phyloP scores from a whole-genome alignment of 2,113 vertebrate species.

The Dicrurus megarhynchus region DNA sequence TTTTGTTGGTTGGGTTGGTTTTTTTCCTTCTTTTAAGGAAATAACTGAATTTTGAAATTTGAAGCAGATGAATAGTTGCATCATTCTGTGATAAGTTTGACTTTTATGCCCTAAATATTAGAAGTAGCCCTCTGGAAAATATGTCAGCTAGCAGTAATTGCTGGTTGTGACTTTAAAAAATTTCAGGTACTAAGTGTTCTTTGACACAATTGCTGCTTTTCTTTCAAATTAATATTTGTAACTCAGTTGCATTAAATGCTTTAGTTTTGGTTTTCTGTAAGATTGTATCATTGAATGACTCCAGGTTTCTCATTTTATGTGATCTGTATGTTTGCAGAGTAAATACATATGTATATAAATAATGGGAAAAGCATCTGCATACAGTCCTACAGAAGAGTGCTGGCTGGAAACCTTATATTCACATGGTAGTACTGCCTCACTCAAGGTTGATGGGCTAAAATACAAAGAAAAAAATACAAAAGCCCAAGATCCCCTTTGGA shows the following conservation, averaged over 20 bases:
- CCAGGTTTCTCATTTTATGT: background rate
- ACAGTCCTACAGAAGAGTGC: background rate
- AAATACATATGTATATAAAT: background rate
- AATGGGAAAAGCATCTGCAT: background rate
- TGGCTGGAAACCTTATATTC: background rate
- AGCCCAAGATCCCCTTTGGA: background rate
- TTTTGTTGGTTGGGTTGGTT: no score
- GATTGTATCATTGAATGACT: background rate
- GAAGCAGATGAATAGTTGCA: background rate
- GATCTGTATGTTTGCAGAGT: background rate
- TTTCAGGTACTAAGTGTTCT: background rate
- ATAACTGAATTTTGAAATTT: background rate
- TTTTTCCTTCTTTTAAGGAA: background rate
- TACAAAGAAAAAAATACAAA: background rate
- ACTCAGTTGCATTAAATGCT: background rate
- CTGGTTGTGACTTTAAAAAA: background rate
- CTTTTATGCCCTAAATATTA: background rate
- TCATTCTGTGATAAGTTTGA: background rate
- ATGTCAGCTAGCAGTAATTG: background rate
- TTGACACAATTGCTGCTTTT: background rate
- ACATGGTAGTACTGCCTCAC: background rate
- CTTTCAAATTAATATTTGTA: background rate
- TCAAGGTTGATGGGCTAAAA: background rate
- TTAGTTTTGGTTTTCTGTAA: background rate
- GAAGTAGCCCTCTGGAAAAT: background rate